A percentile compares a stretch with the other conserved stretches of the same genome.
These are phyloP conservation scores for Leptopilina myrica DNA, from an alignment of 2,888 invertebrate genomes.

Conservation along the genomic window DNA sequence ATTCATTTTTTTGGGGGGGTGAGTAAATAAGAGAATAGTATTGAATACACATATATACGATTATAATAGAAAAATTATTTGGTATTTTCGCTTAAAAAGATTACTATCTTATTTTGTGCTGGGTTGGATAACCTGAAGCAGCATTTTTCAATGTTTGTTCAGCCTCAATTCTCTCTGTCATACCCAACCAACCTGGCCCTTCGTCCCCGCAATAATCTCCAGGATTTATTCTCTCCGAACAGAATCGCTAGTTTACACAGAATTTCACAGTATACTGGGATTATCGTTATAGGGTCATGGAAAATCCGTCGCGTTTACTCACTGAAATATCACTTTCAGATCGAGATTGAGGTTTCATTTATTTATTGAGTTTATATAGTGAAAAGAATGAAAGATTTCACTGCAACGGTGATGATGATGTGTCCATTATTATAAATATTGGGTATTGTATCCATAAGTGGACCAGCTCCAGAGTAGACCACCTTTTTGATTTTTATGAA, in stretches of 20 bases:
- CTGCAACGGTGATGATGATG: not conserved
- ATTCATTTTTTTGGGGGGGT: no score
- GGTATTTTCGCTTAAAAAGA: slow-evolving; percentile 15
- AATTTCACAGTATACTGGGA: slow-evolving; percentile 48
- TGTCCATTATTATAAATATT: not conserved
- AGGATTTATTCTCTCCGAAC: slow-evolving; percentile 54
- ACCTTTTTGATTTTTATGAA: no score
- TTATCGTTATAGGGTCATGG: slow-evolving; percentile 47
- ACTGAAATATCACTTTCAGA: slow-evolving; percentile 37
- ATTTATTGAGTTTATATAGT: not conserved
- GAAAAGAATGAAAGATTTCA: not conserved
- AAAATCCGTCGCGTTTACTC: slow-evolving; percentile 39
- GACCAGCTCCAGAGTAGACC: no score
- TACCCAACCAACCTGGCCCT: slow-evolving; percentile 46
- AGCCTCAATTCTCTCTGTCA: slow-evolving; percentile 40
- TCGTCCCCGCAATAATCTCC: slow-evolving; percentile 56
- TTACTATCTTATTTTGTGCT: slow-evolving; percentile 17
- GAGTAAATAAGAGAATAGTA: no score
- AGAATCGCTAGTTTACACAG: slow-evolving; percentile 51
- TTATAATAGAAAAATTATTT: not conserved
- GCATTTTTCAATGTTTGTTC: slow-evolving; percentile 46
- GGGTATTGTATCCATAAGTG: no score
- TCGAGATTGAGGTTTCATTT: slow-evolving; percentile 29
- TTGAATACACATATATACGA: no score
- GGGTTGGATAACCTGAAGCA: slow-evolving; percentile 44